Base-by-base conservation (phyloP, 2,113 vertebrate species). In the Pygoscelis antarcticus region DNA sequence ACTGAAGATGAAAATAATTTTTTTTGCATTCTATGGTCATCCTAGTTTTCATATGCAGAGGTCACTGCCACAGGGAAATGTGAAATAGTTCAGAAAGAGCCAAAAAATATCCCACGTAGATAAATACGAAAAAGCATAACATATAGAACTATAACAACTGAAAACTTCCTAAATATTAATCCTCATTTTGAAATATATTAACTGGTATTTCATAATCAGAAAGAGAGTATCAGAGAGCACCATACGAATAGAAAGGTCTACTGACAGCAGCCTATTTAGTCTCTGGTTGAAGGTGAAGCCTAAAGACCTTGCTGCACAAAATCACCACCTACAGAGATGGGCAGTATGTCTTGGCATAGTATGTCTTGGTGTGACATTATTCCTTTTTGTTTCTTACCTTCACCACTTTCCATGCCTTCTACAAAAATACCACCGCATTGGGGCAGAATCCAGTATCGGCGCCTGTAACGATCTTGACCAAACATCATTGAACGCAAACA, bases 371-470 rank as follows among this genome's bases (percentile, higher is more conserved):
- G 78, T 26, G 40, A 13, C 57, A 32, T 17, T 65, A 64, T 2
- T 69, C 40, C 62, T 46, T 76, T 15, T 38, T 2, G 29, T 29
- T 55, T 91, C 98, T 97, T 96, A 99, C 99, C 99, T 98, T 99
- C 99, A 40, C 98, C 98, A 60, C 98, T 99, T 94, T 99, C 99
- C 98, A 99, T 98, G 96, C 98, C 99, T 98, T 99, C 99, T 38
- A 99, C 99, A 98, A 99, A 99, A 96, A 99, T 89, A 2, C 99
- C 99, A 9, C 99, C 99, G 60, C 99, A 99, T 8, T 99, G 99
- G 11, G 99, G 99, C 83, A 99, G 98, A 87, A 99, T 98, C 99
- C 99, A 99, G 97, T 99, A 99, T 12, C 99, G 98, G 25, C 99
- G 99, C 94, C 98, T 98, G 94, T 99, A 99, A 42, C 99, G 99